phyloP scores from a whole-genome alignment of 2,797 vertebrate species.

The Gallinago solitaria region DNA sequence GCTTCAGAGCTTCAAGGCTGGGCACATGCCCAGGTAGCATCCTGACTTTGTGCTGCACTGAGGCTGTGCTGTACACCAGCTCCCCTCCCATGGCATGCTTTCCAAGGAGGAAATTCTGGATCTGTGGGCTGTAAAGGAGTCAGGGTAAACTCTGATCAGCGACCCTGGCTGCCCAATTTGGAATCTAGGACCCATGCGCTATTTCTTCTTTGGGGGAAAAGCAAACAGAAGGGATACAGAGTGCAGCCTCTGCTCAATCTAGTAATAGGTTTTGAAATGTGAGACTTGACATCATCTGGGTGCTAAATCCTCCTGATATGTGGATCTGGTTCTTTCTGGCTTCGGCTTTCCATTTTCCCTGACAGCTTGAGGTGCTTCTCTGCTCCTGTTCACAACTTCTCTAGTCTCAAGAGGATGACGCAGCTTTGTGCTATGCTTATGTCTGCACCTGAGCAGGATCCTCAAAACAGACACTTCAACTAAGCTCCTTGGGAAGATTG shows the following conservation, averaged over 20 bases:
- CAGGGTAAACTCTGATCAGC: neutral
- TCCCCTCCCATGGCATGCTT: fast-evolving
- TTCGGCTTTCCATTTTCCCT: neutral
- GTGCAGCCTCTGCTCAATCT: neutral
- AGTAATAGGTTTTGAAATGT: neutral
- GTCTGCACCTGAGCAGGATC: neutral
- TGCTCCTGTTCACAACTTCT: neutral
- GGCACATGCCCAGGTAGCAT: neutral
- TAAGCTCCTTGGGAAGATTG: neutral
- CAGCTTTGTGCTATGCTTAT: neutral
- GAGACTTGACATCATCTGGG: neutral
- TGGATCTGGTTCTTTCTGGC: neutral
- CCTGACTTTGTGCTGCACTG: neutral
- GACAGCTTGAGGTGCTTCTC: neutral
- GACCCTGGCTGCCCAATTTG: neutral
- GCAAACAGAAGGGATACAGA: neutral
- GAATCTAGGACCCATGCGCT: neutral
- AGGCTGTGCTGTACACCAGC: neutral
- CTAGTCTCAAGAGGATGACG: neutral
- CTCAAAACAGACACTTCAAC: neutral
- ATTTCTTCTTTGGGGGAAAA: neutral
- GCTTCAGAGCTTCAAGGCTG: neutral
- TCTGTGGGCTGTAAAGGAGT: neutral
- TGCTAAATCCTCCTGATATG: neutral
- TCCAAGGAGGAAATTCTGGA: neutral